These are phyloP conservation scores for Drosophila sechellia DNA, from an alignment of 1,140 invertebrate species.

Conservation along the genomic window DNA sequence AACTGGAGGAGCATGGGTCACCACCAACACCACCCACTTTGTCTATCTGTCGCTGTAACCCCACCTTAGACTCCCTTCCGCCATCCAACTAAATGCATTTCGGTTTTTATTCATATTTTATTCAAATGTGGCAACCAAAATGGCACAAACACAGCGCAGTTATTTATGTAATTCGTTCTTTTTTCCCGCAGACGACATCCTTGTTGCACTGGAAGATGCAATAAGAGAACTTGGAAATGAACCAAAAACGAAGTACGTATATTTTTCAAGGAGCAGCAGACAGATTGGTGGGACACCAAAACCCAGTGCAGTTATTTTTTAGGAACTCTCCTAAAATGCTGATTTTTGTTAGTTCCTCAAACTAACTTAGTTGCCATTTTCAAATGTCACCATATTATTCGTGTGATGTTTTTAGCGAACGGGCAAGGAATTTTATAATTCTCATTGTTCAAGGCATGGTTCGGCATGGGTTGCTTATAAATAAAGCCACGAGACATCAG, in stretches of 20 bases:
- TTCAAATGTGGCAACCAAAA: constrained; percentile 80
- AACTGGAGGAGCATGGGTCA: background rate
- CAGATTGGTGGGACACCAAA: constrained; percentile 9
- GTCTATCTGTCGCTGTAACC: constrained; percentile 18
- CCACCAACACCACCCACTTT: background rate
- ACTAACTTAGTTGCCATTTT: background rate
- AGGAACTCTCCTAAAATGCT: background rate
- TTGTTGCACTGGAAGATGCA: constrained; percentile 38
- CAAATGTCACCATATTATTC: constrained; percentile 21
- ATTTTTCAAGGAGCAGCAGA: constrained; percentile 23
- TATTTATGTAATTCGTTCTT: constrained; percentile 70
- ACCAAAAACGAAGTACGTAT: constrained; percentile 42
- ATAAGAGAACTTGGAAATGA: constrained; percentile 33
- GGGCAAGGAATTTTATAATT: constrained; percentile 55
- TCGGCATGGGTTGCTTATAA: constrained; percentile 27
- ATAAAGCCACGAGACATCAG: constrained; percentile 73
- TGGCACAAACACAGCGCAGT: constrained; percentile 78
- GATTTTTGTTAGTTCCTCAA: background rate
- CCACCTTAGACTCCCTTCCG: constrained; percentile 32
- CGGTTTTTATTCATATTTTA: constrained; percentile 81
- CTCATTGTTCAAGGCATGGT: constrained; percentile 42
- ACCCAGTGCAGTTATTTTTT: background rate
- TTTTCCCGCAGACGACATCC: constrained; percentile 12
- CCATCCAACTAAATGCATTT: constrained; percentile 74
- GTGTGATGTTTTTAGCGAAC: constrained; percentile 17